Evolutionary conservation across 2,888 invertebrate species (phyloP).

Genomic region (Parascotia fuliginaria): DNA sequence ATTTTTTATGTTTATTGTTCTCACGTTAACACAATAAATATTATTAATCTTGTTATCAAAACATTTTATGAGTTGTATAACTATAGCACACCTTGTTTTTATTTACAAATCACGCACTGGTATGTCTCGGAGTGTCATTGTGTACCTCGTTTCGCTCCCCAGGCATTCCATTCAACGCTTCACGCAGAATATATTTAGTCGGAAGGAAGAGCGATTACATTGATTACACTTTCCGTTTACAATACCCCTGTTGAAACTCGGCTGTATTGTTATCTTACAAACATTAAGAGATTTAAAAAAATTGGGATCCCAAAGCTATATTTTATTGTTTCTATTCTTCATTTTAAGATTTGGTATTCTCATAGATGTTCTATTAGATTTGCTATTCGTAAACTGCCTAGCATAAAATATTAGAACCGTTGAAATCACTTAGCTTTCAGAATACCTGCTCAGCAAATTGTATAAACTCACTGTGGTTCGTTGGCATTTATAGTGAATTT

Average conservation of each 20-base stretch:
- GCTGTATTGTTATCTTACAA: slow-evolving; percentile 47
- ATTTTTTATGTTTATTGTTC: too few species aligned
- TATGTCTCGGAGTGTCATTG: slow-evolving; percentile 49
- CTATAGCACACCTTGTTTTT: slow-evolving; percentile 24
- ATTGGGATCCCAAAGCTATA: not conserved
- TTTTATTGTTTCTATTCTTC: not conserved
- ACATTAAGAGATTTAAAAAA: slow-evolving; percentile 33
- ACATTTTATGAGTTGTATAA: not conserved
- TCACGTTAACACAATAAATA: too few species aligned
- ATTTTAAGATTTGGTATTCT: too few species aligned
- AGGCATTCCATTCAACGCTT: slow-evolving; percentile 49
- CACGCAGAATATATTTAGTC: slow-evolving; percentile 59
- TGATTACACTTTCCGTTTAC: slow-evolving; percentile 60
- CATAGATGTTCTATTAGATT: too few species aligned
- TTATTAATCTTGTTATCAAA: too few species aligned
- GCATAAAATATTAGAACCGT: not conserved
- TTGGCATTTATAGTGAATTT: not conserved
- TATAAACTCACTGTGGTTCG: not conserved
- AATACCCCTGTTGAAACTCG: slow-evolving; percentile 47
- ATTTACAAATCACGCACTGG: slow-evolving; percentile 40
- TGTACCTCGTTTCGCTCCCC: slow-evolving; percentile 42
- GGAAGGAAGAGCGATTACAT: slow-evolving; percentile 60
- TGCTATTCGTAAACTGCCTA: too few species aligned
- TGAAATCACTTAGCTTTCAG: not conserved
- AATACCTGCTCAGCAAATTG: not conserved